Evolutionary conservation across 2,113 vertebrate genomes (phyloP).

Genomic region (Thomomys bottae): DNA sequence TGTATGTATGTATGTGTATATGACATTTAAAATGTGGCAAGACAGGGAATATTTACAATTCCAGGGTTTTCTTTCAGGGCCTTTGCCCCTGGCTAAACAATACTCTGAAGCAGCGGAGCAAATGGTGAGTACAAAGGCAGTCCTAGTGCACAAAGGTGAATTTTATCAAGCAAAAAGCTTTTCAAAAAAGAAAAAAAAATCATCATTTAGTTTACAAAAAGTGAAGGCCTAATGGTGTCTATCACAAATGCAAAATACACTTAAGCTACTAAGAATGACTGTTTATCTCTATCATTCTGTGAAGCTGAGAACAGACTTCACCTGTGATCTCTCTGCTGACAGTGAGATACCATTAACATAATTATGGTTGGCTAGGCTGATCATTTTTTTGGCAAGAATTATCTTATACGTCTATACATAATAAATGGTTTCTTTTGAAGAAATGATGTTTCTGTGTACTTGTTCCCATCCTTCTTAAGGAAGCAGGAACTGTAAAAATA

Average conservation of each 20-base stretch:
- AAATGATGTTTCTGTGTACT: slow-evolving; percentile 21
- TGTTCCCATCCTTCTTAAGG: neutral
- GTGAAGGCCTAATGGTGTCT: slow-evolving; percentile 35
- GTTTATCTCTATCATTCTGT: slow-evolving; percentile 41
- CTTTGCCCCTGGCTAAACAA: neutral
- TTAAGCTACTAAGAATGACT: slow-evolving; percentile 8
- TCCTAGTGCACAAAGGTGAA: neutral
- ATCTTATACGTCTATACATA: neutral
- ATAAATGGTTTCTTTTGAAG: neutral
- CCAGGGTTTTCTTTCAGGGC: neutral
- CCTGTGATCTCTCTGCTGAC: slow-evolving; percentile 52
- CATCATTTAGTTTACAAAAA: slow-evolving; percentile 44
- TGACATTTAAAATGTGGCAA: neutral
- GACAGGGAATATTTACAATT: neutral
- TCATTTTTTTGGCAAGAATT: slow-evolving; percentile 31
- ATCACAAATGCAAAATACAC: slow-evolving; percentile 34
- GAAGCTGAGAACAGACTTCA: slow-evolving; percentile 43
- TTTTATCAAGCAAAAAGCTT: slow-evolving; percentile 47
- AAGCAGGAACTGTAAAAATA: slow-evolving; percentile 32
- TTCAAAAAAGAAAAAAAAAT: slow-evolving; percentile 44
- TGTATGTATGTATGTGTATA: too few relatives aligned
- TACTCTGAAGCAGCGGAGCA: neutral
- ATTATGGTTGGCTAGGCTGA: slow-evolving; percentile 24
- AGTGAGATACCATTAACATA: slow-evolving; percentile 53
- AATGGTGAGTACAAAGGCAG: neutral